phyloP scores from a whole-genome alignment of 2,888 invertebrate genomes.

The Elegia similella region DNA sequence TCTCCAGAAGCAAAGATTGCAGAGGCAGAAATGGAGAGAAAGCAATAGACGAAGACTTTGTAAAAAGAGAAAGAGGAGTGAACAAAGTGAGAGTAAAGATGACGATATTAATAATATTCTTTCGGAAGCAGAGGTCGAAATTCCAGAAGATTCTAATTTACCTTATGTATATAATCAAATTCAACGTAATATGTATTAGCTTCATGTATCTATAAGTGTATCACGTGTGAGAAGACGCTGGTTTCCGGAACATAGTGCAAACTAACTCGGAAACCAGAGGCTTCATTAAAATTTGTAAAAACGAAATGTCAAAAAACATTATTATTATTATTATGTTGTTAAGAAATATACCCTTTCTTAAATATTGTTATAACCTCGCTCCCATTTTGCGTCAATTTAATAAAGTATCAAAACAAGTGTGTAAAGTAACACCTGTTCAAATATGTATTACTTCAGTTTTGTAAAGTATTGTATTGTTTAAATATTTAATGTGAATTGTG shows the following conservation, averaged over 20 bases:
- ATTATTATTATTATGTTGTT: too few species aligned
- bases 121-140: neutral
- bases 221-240: too few species aligned
- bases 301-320: too few species aligned
- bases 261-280: too few species aligned
- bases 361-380: slow-evolving; percentile 21
- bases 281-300: too few species aligned
- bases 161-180: too few species aligned
- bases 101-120: neutral
- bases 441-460: slow-evolving; percentile 15
- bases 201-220: too few species aligned
- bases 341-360: slow-evolving; percentile 23
- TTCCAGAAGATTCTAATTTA: neutral
- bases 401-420: neutral
- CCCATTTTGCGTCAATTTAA: slow-evolving; percentile 13
- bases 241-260: too few species aligned
- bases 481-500: too few species aligned
- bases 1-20: neutral
- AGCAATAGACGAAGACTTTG: neutral
- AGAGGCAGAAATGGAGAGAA: neutral
- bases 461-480: neutral
- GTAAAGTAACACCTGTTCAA: slow-evolving; percentile 23
- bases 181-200: too few species aligned
- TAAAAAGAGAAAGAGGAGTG: neutral
- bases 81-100: neutral